Base-by-base conservation (phyloP, 2,797 vertebrate species). In the Tachyglossus aculeatus region DNA sequence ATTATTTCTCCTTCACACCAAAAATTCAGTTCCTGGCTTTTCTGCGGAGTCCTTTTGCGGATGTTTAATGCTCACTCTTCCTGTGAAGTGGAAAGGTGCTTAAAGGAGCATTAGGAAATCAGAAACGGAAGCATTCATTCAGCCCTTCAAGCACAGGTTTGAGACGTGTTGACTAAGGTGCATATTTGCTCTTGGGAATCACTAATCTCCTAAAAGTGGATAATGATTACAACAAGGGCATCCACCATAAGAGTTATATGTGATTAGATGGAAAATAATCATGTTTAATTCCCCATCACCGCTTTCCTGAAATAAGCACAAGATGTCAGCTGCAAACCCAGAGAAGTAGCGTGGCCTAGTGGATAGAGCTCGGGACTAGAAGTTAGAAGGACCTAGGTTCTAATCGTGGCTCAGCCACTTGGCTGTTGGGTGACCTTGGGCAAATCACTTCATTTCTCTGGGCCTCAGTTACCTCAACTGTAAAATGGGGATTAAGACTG, bases 291-390 rank as follows among this genome's bases (percentile, higher is more conserved):
- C 55, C 54, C 33, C 36, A 39, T 73, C 19, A 25, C 13, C 22
- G 27, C 52, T 64, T 72, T 55, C 40, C 53, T 83, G 55, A 75
- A 78, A 77, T 74, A 81, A 80, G 89, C 24, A 62, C 25, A 25
- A 43, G 29, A 43, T 51, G 71, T 63, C 74, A 68, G 9, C n/a
- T 15, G 45, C 5, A 29, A 48, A 48, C 25, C 25, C n/a, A n/a
- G n/a, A n/a, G n/a, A n/a, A n/a, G n/a, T n/a, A n/a, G n/a, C n/a
- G n/a, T n/a, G n/a, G n/a, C n/a, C n/a, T n/a, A n/a, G n/a, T n/a
- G n/a, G n/a, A n/a, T n/a, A n/a, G n/a, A n/a, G n/a, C n/a, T n/a
- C n/a, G n/a, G n/a, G n/a, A n/a, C n/a, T n/a, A n/a, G n/a, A n/a
- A n/a, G n/a, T n/a, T n/a, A n/a, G n/a, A n/a, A n/a, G n/a, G n/a